phyloP scores from a whole-genome alignment of 2,888 invertebrate species.

The Druceiella hillmani region DNA sequence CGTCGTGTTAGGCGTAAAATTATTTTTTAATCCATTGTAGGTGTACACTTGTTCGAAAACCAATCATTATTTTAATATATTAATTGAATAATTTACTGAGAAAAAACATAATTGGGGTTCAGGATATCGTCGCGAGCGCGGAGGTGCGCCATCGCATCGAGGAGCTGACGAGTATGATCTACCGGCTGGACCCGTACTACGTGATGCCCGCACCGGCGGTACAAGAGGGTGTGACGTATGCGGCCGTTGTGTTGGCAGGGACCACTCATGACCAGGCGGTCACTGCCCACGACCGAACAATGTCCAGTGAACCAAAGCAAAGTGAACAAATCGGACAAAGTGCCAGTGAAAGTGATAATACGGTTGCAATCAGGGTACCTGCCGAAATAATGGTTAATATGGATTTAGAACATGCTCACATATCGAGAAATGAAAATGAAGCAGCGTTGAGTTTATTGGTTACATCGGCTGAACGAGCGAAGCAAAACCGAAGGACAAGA shows the following conservation, averaged over 20 bases:
- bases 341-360: too few relatives aligned
- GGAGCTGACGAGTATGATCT: constrained; percentile 65
- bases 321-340: too few relatives aligned
- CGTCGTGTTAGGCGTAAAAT: too few relatives aligned
- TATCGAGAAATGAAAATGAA: constrained; percentile 15
- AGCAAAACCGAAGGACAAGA: constrained; percentile 43
- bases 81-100: constrained; percentile 16
- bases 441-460: constrained; percentile 38
- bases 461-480: constrained; percentile 32
- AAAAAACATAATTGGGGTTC: constrained; percentile 51
- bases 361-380: too few relatives aligned
- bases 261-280: constrained; percentile 27
- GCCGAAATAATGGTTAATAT: constrained; percentile 24
- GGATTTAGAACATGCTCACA: constrained; percentile 4
- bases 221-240: constrained; percentile 52
- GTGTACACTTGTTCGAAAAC: too few relatives aligned
- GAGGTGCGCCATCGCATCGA: constrained; percentile 66
- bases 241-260: constrained; percentile 62
- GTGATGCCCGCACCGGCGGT: constrained; percentile 49
- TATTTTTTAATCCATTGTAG: too few relatives aligned
- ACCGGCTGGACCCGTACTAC: constrained; percentile 71
- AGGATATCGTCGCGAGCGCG: constrained; percentile 59
- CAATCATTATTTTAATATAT: background rate
- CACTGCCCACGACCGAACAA: constrained; percentile 20
- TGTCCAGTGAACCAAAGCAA: too few relatives aligned